Evolutionary conservation across 2,113 vertebrate species (phyloP).

Genomic region (Corapipo altera): DNA sequence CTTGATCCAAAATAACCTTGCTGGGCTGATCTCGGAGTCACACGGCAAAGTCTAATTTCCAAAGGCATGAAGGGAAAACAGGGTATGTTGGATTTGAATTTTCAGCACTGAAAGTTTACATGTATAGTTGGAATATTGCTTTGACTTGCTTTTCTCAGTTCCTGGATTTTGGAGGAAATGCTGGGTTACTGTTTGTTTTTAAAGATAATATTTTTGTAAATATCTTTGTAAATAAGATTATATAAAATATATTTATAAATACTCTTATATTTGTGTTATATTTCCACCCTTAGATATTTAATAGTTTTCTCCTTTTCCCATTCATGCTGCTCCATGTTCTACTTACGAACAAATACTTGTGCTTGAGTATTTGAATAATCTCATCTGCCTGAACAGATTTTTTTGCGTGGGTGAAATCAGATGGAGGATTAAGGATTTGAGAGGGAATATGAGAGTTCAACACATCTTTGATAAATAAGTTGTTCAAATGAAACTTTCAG

Average conservation of each 20-base stretch:
- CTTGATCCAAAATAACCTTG: slow-evolving; percentile 16
- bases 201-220: neutral
- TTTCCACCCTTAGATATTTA: neutral
- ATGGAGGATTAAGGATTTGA: neutral
- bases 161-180: neutral
- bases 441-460: neutral
- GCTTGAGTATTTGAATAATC: neutral
- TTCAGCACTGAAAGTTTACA: neutral
- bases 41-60: slow-evolving; percentile 7
- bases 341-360: neutral
- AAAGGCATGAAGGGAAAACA: neutral
- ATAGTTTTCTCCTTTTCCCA: neutral
- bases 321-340: neutral
- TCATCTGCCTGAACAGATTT: neutral
- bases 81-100: neutral
- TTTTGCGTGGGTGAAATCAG: neutral
- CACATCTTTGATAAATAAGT: neutral
- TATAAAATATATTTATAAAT: neutral
- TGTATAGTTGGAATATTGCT: neutral
- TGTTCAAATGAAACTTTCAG: neutral
- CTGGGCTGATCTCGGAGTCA: neutral
- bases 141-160: neutral
- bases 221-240: neutral
- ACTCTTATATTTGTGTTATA: neutral
- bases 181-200: neutral